Conservation (phyloP, 2,888 invertebrate genomes). For the Hyles lineata region DNA sequence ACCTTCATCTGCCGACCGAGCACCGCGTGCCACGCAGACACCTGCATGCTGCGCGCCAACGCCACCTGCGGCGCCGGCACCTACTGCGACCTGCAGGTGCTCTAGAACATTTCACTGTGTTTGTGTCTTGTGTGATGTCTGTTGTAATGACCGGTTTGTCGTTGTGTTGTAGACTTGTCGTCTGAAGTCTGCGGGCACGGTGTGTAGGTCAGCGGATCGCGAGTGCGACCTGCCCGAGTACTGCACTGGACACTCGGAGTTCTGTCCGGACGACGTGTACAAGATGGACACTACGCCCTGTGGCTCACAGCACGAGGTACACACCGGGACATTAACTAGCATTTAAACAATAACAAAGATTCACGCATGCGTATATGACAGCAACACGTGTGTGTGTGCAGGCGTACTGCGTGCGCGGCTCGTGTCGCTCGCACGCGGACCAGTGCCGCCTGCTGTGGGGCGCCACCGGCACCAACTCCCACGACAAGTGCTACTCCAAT, state of each 20-base stretch:
- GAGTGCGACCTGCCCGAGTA: conserved; percentile 98
- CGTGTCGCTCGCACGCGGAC: conserved; percentile 94
- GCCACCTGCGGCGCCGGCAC: no score
- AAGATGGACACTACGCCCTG: conserved; percentile 95
- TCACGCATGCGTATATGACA: no score
- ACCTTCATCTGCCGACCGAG: no score
- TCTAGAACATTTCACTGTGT: no score
- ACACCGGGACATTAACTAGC: background rate
- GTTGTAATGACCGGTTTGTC: background rate
- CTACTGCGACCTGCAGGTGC: no score
- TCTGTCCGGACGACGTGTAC: conserved; percentile 95
- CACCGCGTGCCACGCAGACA: no score
- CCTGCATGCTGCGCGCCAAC: no score
- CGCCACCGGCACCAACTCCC: conserved; percentile 92
- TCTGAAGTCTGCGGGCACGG: conserved; percentile 90
- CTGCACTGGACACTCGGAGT: conserved; percentile 97
- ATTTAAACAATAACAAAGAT: no score
- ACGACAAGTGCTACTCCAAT: conserved; percentile 91
- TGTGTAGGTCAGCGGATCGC: conserved; percentile 92
- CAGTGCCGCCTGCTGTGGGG: conserved; percentile 98
- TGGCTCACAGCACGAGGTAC: conserved; percentile 84
- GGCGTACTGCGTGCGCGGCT: conserved; percentile 96
- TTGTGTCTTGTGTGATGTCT: no score
- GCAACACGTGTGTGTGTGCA: conserved; percentile 51
- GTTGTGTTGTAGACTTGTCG: conserved; percentile 88